These are phyloP conservation scores for Passer montanus DNA, from an alignment of 2,113 vertebrate genomes.

Conservation along the genomic window DNA sequence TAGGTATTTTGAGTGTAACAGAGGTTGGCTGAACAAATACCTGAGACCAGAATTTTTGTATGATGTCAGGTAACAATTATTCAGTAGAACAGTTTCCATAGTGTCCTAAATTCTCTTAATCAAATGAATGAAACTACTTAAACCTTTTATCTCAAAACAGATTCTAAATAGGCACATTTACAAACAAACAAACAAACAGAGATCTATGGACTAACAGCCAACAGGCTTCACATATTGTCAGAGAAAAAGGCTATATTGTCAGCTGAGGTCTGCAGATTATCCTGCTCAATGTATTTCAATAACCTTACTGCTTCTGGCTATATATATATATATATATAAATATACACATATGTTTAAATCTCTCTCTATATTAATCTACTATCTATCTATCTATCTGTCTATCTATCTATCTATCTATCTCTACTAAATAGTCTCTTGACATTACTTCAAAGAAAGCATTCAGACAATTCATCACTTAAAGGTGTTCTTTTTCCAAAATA, in stretches of 20 bases:
- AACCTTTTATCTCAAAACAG: neutral
- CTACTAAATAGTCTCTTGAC: neutral
- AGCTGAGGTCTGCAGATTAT: neutral
- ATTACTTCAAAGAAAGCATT: neutral
- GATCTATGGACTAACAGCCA: neutral
- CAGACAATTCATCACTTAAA: neutral
- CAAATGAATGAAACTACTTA: neutral
- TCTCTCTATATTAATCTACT: no score
- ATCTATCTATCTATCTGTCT: no score
- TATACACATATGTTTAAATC: no score
- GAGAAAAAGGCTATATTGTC: neutral
- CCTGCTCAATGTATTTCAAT: neutral
- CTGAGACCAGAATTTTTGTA: neutral
- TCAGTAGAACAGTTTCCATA: neutral
- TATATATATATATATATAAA: no score
- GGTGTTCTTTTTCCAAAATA: neutral
- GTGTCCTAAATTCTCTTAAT: neutral
- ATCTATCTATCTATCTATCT: neutral
- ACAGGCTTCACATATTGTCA: neutral
- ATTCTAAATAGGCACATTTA: neutral
- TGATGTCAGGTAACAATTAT: neutral
- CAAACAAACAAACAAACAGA: neutral
- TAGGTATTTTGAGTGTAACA: neutral
- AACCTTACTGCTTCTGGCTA: neutral
- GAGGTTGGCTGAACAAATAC: neutral